Conservation (phyloP, 2,113 vertebrate genomes). For the Psophia crepitans region DNA sequence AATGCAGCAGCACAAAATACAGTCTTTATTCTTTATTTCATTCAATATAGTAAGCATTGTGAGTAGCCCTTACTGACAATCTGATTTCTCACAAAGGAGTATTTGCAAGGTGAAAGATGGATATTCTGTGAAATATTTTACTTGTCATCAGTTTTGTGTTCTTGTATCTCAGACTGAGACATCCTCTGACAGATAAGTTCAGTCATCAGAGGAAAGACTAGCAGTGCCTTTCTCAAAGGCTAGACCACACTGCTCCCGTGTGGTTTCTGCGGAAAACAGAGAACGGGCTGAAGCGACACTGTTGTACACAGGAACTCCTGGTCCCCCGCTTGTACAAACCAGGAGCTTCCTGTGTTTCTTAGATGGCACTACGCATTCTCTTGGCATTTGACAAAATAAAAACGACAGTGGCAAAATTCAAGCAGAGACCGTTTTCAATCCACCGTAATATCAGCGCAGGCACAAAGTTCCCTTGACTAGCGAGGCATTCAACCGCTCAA, state of each 20-base stretch:
- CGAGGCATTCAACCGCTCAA: neutral
- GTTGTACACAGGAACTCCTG: neutral
- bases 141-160: constrained; percentile 75
- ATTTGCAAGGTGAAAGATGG: constrained; percentile 79
- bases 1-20: constrained; percentile 48
- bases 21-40: constrained; percentile 51
- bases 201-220: constrained; percentile 14
- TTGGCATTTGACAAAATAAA: neutral
- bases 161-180: constrained; percentile 62
- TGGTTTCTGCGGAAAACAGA: constrained; percentile 71
- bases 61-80: constrained; percentile 51
- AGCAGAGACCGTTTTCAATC: neutral
- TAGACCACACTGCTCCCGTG: constrained; percentile 84
- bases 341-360: neutral
- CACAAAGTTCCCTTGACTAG: neutral
- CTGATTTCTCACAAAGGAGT: constrained; percentile 75
- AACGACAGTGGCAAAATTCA: neutral
- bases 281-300: neutral
- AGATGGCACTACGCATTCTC: neutral
- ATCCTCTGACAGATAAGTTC: constrained; percentile 67
- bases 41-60: constrained; percentile 53
- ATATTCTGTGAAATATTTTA: constrained; percentile 77
- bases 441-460: neutral
- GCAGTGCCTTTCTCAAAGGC: constrained; percentile 67
- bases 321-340: neutral